Conservation (phyloP, 2,888 invertebrate genomes). For the Nebria brevicollis region DNA sequence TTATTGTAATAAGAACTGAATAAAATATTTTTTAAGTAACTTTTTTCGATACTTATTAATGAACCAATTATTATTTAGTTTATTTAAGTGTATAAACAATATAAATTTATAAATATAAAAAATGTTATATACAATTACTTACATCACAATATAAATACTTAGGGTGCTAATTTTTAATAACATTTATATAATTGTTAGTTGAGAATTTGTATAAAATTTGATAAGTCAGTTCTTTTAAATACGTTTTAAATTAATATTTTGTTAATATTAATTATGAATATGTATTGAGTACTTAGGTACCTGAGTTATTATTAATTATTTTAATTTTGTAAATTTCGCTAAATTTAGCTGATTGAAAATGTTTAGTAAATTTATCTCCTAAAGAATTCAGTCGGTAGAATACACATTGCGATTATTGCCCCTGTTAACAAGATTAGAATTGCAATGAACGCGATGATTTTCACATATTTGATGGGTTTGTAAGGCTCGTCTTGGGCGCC, state of each 20-base stretch:
- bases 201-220: not conserved
- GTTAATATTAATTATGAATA: not conserved
- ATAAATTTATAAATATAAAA: not conserved
- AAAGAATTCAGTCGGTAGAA: slow-evolving; percentile 11
- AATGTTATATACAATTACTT: not conserved
- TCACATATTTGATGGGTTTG: not conserved
- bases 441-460: slow-evolving; percentile 10
- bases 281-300: not conserved
- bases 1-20: slow-evolving; percentile 17
- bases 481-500: not conserved
- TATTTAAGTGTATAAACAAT: not conserved
- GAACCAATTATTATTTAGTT: not conserved
- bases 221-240: slow-evolving; percentile 1
- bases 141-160: slow-evolving; percentile 1
- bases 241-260: not conserved
- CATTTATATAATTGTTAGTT: not conserved
- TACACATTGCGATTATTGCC: slow-evolving; percentile 5
- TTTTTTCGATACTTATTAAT: not conserved
- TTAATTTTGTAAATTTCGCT: not conserved
- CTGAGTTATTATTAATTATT: not conserved
- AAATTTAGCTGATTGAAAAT: not conserved
- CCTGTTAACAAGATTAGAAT: not conserved
- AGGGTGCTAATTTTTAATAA: not conserved
- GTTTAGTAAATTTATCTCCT: not conserved
- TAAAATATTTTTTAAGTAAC: slow-evolving; percentile 16